These are phyloP conservation scores for Orchestia grillus DNA, from an alignment of 1,140 invertebrate genomes.

Conservation along the genomic window DNA sequence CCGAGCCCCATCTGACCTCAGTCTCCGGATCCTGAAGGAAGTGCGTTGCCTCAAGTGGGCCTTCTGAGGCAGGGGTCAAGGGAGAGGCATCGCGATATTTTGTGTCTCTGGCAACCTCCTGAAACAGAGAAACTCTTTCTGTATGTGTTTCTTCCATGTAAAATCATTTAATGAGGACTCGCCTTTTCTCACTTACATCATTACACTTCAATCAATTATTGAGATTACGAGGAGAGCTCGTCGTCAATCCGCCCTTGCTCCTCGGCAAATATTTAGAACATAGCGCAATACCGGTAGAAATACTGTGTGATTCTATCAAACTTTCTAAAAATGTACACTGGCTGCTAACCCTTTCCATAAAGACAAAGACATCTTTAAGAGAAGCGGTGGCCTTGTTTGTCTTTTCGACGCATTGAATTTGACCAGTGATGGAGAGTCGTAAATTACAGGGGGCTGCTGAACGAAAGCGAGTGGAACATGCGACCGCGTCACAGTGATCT, in stretches of 20 bases:
- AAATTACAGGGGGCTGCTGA: not conserved
- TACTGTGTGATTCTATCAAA: no score
- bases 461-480: not conserved
- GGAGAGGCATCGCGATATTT: not conserved
- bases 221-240: no score
- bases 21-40: not conserved
- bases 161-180: no score
- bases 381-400: no score
- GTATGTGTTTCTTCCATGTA: not conserved
- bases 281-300: no score
- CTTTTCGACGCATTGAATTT: not conserved
- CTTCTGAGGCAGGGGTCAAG: not conserved
- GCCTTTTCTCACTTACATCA: no score
- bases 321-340: no score
- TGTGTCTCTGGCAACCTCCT: not conserved
- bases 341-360: no score
- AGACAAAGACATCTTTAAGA: no score
- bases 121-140: not conserved
- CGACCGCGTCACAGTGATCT: not conserved
- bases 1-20: not conserved
- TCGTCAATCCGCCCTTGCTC: no score
- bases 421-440: not conserved
- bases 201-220: no score
- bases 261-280: no score
- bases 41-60: not conserved